Evolutionary conservation across 2,113 vertebrate genomes (phyloP).

Genomic region (Mobula hypostoma): DNA sequence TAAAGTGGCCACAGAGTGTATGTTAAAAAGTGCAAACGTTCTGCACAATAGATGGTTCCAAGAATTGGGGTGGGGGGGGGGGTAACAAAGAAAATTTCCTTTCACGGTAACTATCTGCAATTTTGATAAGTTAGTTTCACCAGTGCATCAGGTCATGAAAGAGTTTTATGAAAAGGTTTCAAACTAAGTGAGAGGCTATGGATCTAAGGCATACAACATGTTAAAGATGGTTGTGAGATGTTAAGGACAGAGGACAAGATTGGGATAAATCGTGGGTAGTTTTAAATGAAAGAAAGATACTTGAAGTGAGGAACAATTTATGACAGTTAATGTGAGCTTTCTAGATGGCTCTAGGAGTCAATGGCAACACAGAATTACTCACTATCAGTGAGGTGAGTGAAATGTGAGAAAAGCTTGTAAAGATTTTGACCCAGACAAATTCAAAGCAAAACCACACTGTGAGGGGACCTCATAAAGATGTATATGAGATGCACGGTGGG

Average conservation of each 20-base stretch:
- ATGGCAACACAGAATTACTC: not conserved
- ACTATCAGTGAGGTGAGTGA: not conserved
- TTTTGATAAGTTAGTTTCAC: not conserved
- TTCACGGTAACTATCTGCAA: not conserved
- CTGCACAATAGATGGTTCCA: too few relatives aligned
- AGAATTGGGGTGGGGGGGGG: not conserved
- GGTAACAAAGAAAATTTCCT: not conserved
- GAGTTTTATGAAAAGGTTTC: not conserved
- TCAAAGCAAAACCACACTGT: not conserved
- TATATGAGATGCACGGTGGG: not conserved
- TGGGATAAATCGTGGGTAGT: not conserved
- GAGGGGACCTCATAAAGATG: not conserved
- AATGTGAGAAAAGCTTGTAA: not conserved
- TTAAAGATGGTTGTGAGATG: not conserved
- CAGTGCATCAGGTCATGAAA: not conserved
- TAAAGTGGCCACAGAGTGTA: too few relatives aligned
- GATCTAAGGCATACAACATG: not conserved
- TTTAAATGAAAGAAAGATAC: not conserved
- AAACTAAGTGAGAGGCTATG: not conserved
- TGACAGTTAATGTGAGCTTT: not conserved
- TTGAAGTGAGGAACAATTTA: not conserved
- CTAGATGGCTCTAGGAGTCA: not conserved
- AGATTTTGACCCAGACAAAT: not conserved
- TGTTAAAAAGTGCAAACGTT: too few relatives aligned
- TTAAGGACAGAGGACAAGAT: not conserved